Evolutionary conservation across 2,888 invertebrate species (phyloP).

Genomic region (Timandra comae): DNA sequence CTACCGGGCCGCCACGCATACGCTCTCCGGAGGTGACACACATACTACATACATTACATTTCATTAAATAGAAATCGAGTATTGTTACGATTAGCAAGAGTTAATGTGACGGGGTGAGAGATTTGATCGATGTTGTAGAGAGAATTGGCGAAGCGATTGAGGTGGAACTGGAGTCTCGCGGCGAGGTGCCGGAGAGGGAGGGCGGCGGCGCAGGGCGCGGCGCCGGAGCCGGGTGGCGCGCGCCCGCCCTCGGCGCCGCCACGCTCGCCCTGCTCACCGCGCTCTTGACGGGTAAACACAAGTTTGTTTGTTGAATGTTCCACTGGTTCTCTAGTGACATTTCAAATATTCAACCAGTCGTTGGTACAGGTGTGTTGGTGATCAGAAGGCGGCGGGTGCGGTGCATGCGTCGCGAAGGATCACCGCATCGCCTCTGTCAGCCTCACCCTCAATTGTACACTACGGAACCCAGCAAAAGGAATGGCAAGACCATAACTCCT

Average conservation of each 20-base stretch:
- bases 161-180: constrained; percentile 25
- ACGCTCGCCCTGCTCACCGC: constrained; percentile 31
- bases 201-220: constrained; percentile 12
- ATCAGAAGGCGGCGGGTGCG: constrained; percentile 13
- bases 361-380: constrained; percentile 10
- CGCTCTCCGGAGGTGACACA: constrained; percentile 60
- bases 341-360: too few relatives aligned
- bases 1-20: constrained; percentile 75
- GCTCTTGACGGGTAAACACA: constrained; percentile 6
- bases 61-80: too few relatives aligned
- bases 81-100: too few relatives aligned
- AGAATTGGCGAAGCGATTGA: constrained; percentile 45
- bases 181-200: constrained; percentile 15
- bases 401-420: constrained; percentile 18
- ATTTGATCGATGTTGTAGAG: too few relatives aligned
- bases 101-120: too few relatives aligned
- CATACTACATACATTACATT: constrained; percentile 1
- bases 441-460: constrained; percentile 40
- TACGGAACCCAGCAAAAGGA: constrained; percentile 42
- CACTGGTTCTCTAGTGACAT: constrained; percentile 17
- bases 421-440: constrained; percentile 15
- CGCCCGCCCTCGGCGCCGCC: constrained; percentile 33
- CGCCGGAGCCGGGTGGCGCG: constrained; percentile 24
- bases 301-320: too few relatives aligned
- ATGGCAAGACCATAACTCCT: constrained; percentile 41